Percentiles rank a stretch among this genome's conserved stretches.
Conservation (phyloP, 2,888 invertebrate species). For the Chaetogeoica ovagalla region DNA sequence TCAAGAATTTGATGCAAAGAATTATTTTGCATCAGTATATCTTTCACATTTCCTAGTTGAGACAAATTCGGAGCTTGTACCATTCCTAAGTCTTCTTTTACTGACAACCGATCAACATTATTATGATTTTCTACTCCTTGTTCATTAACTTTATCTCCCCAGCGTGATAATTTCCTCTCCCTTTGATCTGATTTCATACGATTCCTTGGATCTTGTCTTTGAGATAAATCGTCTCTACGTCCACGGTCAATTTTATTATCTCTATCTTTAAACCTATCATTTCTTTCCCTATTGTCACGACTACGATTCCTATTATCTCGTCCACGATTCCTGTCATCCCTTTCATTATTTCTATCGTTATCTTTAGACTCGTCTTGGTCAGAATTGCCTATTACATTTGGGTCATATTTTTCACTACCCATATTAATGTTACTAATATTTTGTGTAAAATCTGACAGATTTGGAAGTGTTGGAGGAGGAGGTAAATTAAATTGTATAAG, state of each 20-base stretch:
- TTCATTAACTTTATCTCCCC: conserved; percentile 54
- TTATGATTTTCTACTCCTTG: conserved; percentile 14
- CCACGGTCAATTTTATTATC: conserved; percentile 57
- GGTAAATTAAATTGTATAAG: conserved; percentile 50
- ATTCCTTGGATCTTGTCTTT: conserved; percentile 54
- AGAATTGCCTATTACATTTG: conserved; percentile 1
- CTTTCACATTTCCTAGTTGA: conserved; percentile 35
- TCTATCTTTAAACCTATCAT: conserved; percentile 57
- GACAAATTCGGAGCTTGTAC: conserved; percentile 24
- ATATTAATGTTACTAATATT: conserved; percentile 15
- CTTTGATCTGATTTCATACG: conserved; percentile 48
- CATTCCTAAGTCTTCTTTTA: conserved; percentile 39
- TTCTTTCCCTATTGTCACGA: conserved; percentile 57
- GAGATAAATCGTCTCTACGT: conserved; percentile 57
- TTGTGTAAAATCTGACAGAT: conserved; percentile 32
- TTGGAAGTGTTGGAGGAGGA: conserved; percentile 44
- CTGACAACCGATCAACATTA: conserved; percentile 5
- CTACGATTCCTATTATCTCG: conserved; percentile 58
- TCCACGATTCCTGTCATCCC: conserved; percentile 56
- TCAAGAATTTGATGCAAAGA: conserved; percentile 46
- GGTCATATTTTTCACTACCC: conserved; percentile 41
- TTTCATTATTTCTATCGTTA: conserved; percentile 54
- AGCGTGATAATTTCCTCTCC: conserved; percentile 53
- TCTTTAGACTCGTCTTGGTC: conserved; percentile 40
- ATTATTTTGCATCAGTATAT: conserved; percentile 38